Evolutionary conservation across 2,113 vertebrate genomes (phyloP).

Genomic region (Poeciliopsis prolifica): DNA sequence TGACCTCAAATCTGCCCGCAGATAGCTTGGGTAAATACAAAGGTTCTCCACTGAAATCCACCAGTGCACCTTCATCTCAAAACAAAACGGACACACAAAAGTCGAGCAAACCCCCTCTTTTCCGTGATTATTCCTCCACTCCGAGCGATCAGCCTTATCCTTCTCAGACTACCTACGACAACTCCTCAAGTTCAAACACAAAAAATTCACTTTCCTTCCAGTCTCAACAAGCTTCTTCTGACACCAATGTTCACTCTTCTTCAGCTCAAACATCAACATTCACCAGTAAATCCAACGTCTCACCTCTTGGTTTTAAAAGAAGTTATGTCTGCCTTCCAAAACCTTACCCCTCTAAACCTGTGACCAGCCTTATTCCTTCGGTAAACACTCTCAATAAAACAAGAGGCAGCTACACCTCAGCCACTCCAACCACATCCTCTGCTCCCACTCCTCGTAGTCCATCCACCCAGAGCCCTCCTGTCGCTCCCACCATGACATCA

Average conservation of each 20-base stretch:
- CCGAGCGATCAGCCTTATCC: constrained; percentile 16
- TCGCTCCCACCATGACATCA: background rate
- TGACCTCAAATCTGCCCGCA: constrained; percentile 27
- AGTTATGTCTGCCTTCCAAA: constrained; percentile 43
- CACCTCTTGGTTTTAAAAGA: constrained; percentile 63
- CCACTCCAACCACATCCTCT: constrained; percentile 2
- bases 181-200: constrained; percentile 11
- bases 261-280: constrained; percentile 27
- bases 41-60: constrained; percentile 24
- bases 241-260: constrained; percentile 10
- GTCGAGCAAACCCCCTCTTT: constrained; percentile 18
- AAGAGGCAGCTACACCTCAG: constrained; percentile 10
- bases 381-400: constrained; percentile 20
- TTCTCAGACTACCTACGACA: constrained; percentile 15
- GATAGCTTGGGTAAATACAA: constrained; percentile 40
- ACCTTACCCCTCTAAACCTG: constrained; percentile 35
- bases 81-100: constrained; percentile 38
- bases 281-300: background rate
- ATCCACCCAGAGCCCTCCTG: constrained; percentile 20
- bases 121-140: constrained; percentile 11
- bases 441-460: background rate
- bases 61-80: constrained; percentile 8
- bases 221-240: constrained; percentile 17
- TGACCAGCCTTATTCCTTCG: constrained; percentile 25
- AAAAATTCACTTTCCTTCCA: constrained; percentile 20